Evolutionary conservation across 2,113 vertebrate species (phyloP).

Genomic region (Oryzias woworae): DNA sequence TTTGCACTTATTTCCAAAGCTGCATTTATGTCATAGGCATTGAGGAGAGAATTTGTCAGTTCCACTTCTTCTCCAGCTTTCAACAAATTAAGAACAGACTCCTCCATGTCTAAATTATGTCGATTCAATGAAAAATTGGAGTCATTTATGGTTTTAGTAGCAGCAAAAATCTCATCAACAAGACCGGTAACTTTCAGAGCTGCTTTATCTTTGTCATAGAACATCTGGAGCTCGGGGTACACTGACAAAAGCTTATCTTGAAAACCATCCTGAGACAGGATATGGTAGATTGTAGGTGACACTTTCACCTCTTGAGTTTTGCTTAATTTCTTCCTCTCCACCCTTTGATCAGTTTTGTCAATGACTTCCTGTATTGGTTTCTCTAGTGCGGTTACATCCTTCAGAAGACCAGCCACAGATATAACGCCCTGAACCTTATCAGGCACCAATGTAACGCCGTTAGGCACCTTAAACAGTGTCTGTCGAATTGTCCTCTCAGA

Average conservation of each 20-base stretch:
- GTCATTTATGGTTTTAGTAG: constrained; percentile 72
- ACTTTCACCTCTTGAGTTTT: constrained; percentile 58
- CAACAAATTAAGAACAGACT: constrained; percentile 73
- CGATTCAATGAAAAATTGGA: constrained; percentile 52
- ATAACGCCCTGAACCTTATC: constrained; percentile 40
- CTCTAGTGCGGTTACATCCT: constrained; percentile 61
- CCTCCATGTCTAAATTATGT: constrained; percentile 54
- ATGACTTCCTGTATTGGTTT: constrained; percentile 51
- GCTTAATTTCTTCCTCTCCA: constrained; percentile 69
- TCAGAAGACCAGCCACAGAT: constrained; percentile 75
- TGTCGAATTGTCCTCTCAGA: constrained; percentile 51
- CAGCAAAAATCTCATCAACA: constrained; percentile 71
- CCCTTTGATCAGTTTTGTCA: constrained; percentile 48
- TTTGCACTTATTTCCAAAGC: constrained; percentile 67
- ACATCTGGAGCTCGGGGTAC: constrained; percentile 72
- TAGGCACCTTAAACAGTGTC: constrained; percentile 2
- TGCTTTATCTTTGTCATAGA: constrained; percentile 45
- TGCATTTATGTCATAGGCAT: constrained; percentile 70
- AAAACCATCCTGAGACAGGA: constrained; percentile 70
- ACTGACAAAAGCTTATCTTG: constrained; percentile 43
- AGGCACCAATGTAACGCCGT: constrained; percentile 69
- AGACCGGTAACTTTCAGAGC: constrained; percentile 76
- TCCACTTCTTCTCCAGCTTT: constrained; percentile 58
- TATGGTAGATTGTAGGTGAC: constrained; percentile 55
- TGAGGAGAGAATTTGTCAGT: constrained; percentile 74